A percentile compares a stretch with the other conserved stretches of the same genome.
Evolutionary conservation across 2,797 vertebrate genomes (phyloP).

Genomic region (Onychomys arenicola): DNA sequence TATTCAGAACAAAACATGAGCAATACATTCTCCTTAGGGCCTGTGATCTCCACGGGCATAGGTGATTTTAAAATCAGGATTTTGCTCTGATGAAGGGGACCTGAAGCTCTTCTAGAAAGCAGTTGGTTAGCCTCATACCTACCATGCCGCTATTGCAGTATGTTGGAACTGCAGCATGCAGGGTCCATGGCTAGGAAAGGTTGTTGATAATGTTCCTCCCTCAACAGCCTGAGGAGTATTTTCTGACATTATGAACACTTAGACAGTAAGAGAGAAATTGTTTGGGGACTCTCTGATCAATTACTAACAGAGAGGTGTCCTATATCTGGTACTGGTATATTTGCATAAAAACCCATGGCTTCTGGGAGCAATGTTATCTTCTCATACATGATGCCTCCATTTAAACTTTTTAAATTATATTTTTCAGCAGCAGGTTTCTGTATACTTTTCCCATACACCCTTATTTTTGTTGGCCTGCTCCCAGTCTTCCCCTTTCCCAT

Average conservation of each 20-base stretch:
- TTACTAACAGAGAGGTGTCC: neutral
- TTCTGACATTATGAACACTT: neutral
- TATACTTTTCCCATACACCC: neutral
- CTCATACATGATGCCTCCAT: neutral
- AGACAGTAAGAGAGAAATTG: neutral
- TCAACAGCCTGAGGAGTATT: neutral
- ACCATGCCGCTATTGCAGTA: neutral
- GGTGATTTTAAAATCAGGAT: neutral
- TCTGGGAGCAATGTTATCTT: neutral
- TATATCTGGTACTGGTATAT: neutral
- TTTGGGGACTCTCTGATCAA: neutral
- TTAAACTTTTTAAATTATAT: neutral
- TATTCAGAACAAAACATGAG: neutral
- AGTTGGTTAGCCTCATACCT: neutral
- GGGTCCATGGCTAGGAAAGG: neutral
- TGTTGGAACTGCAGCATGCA: neutral
- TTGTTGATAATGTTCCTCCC: neutral
- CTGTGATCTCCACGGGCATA: neutral
- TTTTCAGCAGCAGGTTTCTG: neutral
- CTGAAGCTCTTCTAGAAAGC: neutral
- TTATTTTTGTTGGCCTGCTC: neutral
- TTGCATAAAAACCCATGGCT: too few relatives aligned
- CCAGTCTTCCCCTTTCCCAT: neutral
- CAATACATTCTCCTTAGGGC: neutral
- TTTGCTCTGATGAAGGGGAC: neutral